Conservation (phyloP, 92 coral and sea anemone species). For the Phenganax stokvisi region DNA sequence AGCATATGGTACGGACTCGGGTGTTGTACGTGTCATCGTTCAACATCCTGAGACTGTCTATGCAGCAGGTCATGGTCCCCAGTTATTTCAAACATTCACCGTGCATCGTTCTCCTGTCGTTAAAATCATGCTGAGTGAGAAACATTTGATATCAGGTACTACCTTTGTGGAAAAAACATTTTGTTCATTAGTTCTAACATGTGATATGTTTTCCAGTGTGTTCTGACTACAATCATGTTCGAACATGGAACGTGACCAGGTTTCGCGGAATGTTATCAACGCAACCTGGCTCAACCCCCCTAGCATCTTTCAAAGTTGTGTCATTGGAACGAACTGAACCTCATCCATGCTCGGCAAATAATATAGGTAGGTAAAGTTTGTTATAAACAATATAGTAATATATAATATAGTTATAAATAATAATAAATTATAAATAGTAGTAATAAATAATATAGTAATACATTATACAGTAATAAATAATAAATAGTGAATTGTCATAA, state of each 20-base stretch:
- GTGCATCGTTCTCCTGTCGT: constrained; percentile 95
- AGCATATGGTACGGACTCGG: constrained; percentile 96
- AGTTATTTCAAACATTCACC: constrained; percentile 93
- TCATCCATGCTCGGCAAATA: constrained; percentile 81
- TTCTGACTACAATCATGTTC: constrained; percentile 90
- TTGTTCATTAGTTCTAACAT: background rate
- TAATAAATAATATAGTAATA: too few species aligned
- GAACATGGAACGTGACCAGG: constrained; percentile 98
- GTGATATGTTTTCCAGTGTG: constrained; percentile 36
- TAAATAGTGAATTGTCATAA: too few species aligned
- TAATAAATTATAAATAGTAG: too few species aligned
- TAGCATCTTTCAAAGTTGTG: constrained; percentile 95
- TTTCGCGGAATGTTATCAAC: constrained; percentile 99
- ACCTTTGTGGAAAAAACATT: background rate
- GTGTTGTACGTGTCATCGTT: constrained; percentile 88
- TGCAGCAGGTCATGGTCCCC: constrained; percentile 84
- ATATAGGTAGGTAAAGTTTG: constrained; percentile 56
- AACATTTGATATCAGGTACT: constrained; percentile 77
- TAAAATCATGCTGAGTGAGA: constrained; percentile 95
- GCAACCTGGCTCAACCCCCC: constrained; percentile 98
- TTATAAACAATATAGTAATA: background rate
- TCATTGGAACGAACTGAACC: constrained; percentile 85
- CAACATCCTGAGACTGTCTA: constrained; percentile 96
- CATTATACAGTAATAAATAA: too few species aligned
- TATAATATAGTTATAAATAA: too few species aligned